phyloP scores from a whole-genome alignment of 2,113 vertebrate genomes.

The Lota lota region DNA sequence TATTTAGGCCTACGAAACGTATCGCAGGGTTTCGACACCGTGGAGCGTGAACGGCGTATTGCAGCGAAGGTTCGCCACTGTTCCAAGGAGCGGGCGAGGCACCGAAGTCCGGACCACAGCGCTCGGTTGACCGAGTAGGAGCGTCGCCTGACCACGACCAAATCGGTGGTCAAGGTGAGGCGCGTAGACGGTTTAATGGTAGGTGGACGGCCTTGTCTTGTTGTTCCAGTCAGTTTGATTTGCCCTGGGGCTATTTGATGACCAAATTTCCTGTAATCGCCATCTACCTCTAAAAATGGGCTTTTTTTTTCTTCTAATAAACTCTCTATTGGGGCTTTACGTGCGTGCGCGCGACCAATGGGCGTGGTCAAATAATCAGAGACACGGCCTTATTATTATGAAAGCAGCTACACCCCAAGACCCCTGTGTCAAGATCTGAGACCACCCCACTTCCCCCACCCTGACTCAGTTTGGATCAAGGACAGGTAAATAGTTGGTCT shows the following conservation, averaged over 20 bases:
- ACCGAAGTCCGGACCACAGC: slow-evolving; percentile 36
- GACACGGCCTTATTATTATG: slow-evolving; percentile 13
- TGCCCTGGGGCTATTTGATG: slow-evolving; percentile 47
- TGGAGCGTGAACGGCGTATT: slow-evolving; percentile 34
- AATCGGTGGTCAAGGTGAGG: slow-evolving; percentile 66
- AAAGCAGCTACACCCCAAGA: slow-evolving; percentile 45
- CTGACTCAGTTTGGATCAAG: too few relatives aligned
- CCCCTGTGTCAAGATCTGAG: slow-evolving; percentile 27
- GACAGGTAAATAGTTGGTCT: too few relatives aligned
- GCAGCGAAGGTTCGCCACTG: slow-evolving; percentile 34
- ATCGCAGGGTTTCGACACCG: neutral
- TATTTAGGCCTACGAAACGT: neutral
- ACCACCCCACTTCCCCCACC: too few relatives aligned
- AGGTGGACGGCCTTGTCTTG: slow-evolving; percentile 2
- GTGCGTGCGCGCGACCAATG: neutral
- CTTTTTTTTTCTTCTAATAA: slow-evolving; percentile 20
- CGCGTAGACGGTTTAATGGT: slow-evolving; percentile 19
- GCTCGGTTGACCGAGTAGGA: slow-evolving; percentile 39
- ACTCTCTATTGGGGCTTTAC: neutral
- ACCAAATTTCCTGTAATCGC: slow-evolving; percentile 53
- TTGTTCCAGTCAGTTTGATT: slow-evolving; percentile 34
- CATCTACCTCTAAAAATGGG: slow-evolving; percentile 10
- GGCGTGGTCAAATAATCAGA: slow-evolving; percentile 17
- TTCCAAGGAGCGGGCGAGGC: slow-evolving; percentile 47
- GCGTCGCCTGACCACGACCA: too few relatives aligned